Evolutionary conservation across 2,113 vertebrate species (phyloP).

Genomic region (Neodon shergylaensis): DNA sequence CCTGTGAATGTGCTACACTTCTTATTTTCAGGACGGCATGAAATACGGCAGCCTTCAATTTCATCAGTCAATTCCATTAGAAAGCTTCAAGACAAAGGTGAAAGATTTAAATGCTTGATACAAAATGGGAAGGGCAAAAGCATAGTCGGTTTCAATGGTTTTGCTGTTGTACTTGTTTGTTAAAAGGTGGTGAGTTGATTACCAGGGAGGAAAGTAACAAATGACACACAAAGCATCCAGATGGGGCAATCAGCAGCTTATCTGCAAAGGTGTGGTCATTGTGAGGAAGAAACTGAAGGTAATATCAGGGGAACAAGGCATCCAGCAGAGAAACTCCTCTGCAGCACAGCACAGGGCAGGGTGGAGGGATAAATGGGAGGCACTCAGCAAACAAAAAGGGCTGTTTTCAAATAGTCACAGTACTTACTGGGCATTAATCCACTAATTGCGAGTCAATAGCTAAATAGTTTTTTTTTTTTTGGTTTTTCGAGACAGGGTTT

Average conservation of each 20-base stretch:
- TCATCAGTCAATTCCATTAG: not conserved
- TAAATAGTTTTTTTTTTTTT: not conserved
- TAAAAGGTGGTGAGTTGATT: not conserved
- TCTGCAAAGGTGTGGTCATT: not conserved
- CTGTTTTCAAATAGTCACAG: slow-evolving; percentile 16
- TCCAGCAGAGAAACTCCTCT: not conserved
- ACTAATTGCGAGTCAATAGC: not conserved
- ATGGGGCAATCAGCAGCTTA: not conserved
- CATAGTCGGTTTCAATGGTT: not conserved
- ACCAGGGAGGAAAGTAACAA: not conserved
- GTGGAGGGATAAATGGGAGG: not conserved
- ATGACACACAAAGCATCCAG: not conserved
- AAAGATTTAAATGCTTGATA: not conserved
- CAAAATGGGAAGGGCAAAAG: not conserved
- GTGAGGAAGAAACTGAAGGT: not conserved
- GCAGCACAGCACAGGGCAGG: not conserved
- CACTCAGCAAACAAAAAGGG: not conserved
- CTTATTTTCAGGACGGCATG: not conserved
- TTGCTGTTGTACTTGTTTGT: not conserved
- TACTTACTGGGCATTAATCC: not conserved
- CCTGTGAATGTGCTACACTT: not conserved
- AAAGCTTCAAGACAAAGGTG: not conserved
- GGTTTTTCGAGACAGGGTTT: too few relatives aligned
- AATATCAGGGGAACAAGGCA: not conserved
- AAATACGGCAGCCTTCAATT: not conserved